Evolutionary conservation across 2,888 invertebrate species (phyloP).

Genomic region (Mimas tiliae): DNA sequence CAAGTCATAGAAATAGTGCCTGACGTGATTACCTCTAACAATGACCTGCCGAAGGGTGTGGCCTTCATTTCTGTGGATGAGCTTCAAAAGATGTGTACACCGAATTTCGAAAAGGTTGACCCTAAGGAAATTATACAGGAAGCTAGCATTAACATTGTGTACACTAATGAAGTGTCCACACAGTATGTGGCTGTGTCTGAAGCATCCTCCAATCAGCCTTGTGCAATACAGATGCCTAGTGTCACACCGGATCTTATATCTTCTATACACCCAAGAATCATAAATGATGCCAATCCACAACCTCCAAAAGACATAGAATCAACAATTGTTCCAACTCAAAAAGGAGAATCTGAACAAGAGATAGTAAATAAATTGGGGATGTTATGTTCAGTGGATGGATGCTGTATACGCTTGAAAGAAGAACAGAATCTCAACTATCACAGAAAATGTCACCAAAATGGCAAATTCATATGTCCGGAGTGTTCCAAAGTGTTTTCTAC

Average conservation of each 20-base stretch:
- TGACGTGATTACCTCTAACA: slow-evolving; percentile 60
- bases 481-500: slow-evolving; percentile 84
- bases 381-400: slow-evolving; percentile 82
- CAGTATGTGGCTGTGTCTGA: slow-evolving; percentile 70
- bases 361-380: slow-evolving; percentile 49
- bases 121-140: slow-evolving; percentile 80
- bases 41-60: slow-evolving; percentile 71
- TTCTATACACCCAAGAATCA: slow-evolving; percentile 58
- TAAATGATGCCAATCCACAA: slow-evolving; percentile 5
- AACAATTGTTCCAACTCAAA: slow-evolving; percentile 41
- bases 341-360: slow-evolving; percentile 41
- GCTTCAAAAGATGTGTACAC: slow-evolving; percentile 76
- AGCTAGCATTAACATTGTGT: slow-evolving; percentile 80
- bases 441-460: slow-evolving; percentile 85
- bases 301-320: slow-evolving; percentile 37
- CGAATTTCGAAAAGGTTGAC: slow-evolving; percentile 77
- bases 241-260: slow-evolving; percentile 77
- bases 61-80: slow-evolving; percentile 78
- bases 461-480: slow-evolving; percentile 86
- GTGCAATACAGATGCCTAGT: slow-evolving; percentile 64
- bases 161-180: slow-evolving; percentile 69
- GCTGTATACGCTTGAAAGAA: slow-evolving; percentile 84
- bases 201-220: slow-evolving; percentile 49
- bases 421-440: slow-evolving; percentile 87
- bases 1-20: slow-evolving; percentile 79